Evolutionary conservation across 2,113 vertebrate genomes (phyloP).

Genomic region (Forbesichthys papilliferus): DNA sequence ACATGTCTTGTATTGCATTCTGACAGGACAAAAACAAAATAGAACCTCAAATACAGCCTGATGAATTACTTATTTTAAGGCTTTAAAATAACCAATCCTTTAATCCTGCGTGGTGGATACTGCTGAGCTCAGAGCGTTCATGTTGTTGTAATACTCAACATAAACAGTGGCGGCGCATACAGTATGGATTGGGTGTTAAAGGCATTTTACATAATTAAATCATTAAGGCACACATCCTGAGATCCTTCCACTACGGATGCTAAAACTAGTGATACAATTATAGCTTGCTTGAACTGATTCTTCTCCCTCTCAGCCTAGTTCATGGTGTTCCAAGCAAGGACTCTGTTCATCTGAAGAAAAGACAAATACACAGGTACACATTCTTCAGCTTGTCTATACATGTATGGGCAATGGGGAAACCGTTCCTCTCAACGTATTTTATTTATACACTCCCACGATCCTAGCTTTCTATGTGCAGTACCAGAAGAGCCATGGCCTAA

Average conservation of each 20-base stretch:
- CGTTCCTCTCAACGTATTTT: slow-evolving; percentile 7
- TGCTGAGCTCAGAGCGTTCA: too few relatives aligned
- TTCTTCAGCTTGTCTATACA: slow-evolving; percentile 60
- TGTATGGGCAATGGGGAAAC: slow-evolving; percentile 27
- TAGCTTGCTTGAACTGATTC: slow-evolving; percentile 12
- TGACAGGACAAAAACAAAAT: too few relatives aligned
- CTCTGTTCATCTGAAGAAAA: not conserved
- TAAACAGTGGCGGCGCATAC: too few relatives aligned
- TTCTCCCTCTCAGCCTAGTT: slow-evolving; percentile 7
- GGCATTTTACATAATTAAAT: too few relatives aligned
- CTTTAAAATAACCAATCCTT: too few relatives aligned
- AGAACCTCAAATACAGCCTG: too few relatives aligned
- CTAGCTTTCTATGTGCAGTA: not conserved
- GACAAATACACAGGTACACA: slow-evolving; percentile 27
- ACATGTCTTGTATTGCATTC: too few relatives aligned
- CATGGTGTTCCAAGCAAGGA: not conserved
- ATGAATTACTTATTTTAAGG: too few relatives aligned
- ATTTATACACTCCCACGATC: slow-evolving; percentile 11
- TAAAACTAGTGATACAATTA: not conserved
- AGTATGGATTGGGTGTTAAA: too few relatives aligned
- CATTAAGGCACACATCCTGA: too few relatives aligned
- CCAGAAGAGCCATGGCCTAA: not conserved
- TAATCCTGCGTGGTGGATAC: too few relatives aligned
- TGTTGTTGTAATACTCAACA: too few relatives aligned
- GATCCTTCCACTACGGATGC: not conserved